These are phyloP conservation scores for Idris sp. DNA, from an alignment of 1,140 invertebrate genomes.

Conservation along the genomic window DNA sequence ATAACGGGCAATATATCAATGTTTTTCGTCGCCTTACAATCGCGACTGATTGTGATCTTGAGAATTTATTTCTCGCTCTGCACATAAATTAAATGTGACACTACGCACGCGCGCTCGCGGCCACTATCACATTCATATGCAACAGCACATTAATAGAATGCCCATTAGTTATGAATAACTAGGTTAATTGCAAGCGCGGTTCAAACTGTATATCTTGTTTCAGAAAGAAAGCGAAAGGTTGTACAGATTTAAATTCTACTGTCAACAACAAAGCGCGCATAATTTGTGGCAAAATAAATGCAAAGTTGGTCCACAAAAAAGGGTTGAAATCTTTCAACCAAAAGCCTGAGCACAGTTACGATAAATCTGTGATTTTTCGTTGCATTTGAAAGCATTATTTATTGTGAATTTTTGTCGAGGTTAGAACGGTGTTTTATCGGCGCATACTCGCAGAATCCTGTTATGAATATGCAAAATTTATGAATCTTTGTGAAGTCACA, in stretches of 20 bases:
- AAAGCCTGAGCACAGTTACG: conserved; percentile 10
- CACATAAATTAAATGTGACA: conserved; percentile 60
- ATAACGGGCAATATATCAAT: conserved; percentile 59
- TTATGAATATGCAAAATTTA: conserved; percentile 53
- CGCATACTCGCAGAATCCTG: conserved; percentile 29
- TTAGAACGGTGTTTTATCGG: conserved; percentile 35
- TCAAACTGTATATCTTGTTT: conserved; percentile 24
- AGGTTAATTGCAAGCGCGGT: conserved; percentile 65
- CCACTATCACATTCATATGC: conserved; percentile 50
- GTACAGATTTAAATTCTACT: conserved; percentile 16
- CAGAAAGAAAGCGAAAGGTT: conserved; percentile 67
- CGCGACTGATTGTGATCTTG: conserved; percentile 58
- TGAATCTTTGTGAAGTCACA: conserved; percentile 40
- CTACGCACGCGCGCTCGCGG: conserved; percentile 46
- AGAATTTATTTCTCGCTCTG: conserved; percentile 54
- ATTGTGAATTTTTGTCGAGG: conserved; percentile 30
- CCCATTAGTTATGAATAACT: conserved; percentile 69
- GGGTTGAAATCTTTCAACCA: background rate
- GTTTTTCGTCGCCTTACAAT: conserved; percentile 63
- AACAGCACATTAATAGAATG: conserved; percentile 63
- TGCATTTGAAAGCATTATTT: conserved; percentile 14
- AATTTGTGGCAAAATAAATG: no score
- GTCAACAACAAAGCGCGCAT: no score
- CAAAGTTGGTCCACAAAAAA: no score
- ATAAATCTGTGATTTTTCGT: conserved; percentile 30